phyloP scores from a whole-genome alignment of 2,113 vertebrate genomes.

The Hypanus sabinus region DNA sequence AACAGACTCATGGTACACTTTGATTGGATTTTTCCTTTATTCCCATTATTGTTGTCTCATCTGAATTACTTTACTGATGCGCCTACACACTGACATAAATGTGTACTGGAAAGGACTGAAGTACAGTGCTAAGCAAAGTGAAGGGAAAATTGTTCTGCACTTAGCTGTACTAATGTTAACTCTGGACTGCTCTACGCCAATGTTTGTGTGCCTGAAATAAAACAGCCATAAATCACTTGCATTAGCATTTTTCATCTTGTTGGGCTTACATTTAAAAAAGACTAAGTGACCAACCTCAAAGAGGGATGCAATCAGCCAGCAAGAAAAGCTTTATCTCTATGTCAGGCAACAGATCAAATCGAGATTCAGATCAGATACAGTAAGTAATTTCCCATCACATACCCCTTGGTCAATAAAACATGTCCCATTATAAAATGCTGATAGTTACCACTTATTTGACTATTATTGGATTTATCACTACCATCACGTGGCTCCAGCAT shows the following conservation, averaged over 20 bases:
- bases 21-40: neutral
- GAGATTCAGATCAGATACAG: neutral
- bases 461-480: neutral
- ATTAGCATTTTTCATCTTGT: neutral
- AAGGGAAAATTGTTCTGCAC: neutral
- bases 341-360: neutral
- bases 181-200: neutral
- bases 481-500: neutral
- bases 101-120: neutral
- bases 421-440: neutral
- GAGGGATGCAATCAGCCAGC: neutral
- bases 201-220: neutral
- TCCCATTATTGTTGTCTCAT: neutral
- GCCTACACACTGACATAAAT: neutral
- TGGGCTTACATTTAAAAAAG: neutral
- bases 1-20: neutral
- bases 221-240: neutral
- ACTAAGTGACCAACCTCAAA: neutral
- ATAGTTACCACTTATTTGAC: neutral
- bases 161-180: neutral
- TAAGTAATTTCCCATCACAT: neutral
- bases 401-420: neutral
- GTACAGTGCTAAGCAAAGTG: neutral
- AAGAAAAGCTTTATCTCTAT: neutral
- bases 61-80: neutral